Conservation (phyloP, 1,140 invertebrate genomes). For the Trichogramma pretiosum region DNA sequence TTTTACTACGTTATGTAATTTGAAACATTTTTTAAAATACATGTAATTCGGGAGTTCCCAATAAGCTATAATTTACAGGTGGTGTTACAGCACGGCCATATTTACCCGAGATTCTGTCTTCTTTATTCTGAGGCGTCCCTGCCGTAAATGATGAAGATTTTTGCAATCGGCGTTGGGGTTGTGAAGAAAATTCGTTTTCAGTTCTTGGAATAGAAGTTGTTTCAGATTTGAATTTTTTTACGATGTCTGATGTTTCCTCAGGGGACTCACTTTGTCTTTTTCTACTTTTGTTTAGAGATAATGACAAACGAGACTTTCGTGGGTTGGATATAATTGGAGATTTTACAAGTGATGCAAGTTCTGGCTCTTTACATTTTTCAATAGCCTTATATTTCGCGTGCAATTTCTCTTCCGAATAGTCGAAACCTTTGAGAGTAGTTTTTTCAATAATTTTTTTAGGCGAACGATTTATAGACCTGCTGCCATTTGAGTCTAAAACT, state of each 20-base stretch:
- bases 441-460: too few species aligned
- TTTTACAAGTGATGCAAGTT: too few species aligned
- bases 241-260: neutral
- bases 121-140: slow-evolving; percentile 3
- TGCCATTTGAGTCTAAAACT: too few species aligned
- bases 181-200: too few species aligned
- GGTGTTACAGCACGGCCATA: slow-evolving; percentile 28
- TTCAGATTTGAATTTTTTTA: slow-evolving; percentile 11
- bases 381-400: too few species aligned
- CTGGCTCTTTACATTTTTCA: too few species aligned
- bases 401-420: too few species aligned
- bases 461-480: too few species aligned
- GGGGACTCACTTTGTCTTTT: neutral
- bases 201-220: slow-evolving; percentile 10
- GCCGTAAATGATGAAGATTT: neutral
- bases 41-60: slow-evolving; percentile 39
- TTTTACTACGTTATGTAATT: too few species aligned
- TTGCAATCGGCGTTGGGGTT: neutral
- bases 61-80: slow-evolving; percentile 34
- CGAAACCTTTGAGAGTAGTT: too few species aligned
- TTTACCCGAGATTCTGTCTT: neutral
- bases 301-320: neutral
- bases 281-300: neutral
- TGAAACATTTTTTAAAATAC: slow-evolving; percentile 26
- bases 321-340: too few species aligned